Percentiles rank a stretch among this genome's conserved stretches.
Evolutionary conservation across 2,797 vertebrate genomes (phyloP).

Genomic region (Chiroxiphia lanceolata): DNA sequence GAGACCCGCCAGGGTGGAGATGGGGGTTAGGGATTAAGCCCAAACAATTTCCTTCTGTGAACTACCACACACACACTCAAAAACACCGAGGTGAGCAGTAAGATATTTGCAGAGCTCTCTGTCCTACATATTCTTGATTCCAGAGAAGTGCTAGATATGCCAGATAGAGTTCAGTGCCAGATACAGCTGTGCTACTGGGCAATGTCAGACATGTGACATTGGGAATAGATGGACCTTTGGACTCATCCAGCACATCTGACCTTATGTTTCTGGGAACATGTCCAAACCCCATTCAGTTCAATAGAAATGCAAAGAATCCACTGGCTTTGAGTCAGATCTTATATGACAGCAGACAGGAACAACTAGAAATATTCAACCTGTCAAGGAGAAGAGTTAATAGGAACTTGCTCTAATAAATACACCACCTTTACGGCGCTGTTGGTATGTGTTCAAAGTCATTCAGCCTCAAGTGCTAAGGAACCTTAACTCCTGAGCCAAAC

Average conservation of each 20-base stretch:
- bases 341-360: neutral
- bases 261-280: slow-evolving; percentile 7
- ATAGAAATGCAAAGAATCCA: slow-evolving; percentile 33
- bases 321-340: slow-evolving; percentile 8
- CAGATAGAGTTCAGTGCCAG: neutral
- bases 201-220: slow-evolving; percentile 1
- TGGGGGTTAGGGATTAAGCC: neutral
- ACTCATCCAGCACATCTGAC: slow-evolving; percentile 10
- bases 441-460: neutral
- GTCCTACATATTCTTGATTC: neutral
- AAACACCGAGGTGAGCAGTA: neutral
- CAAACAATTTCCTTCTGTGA: neutral
- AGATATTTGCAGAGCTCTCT: neutral
- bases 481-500: neutral
- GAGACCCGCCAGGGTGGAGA: neutral
- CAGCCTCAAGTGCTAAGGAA: neutral
- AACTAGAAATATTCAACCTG: neutral
- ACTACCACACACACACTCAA: neutral
- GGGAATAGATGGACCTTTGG: slow-evolving; percentile 34
- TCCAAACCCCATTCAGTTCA: slow-evolving; percentile 26
- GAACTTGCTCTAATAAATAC: neutral
- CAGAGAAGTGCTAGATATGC: neutral
- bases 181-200: neutral
- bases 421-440: neutral
- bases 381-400: neutral